Evolutionary conservation across 2,113 vertebrate species (phyloP).

Genomic region (Chloropsis hardwickii): DNA sequence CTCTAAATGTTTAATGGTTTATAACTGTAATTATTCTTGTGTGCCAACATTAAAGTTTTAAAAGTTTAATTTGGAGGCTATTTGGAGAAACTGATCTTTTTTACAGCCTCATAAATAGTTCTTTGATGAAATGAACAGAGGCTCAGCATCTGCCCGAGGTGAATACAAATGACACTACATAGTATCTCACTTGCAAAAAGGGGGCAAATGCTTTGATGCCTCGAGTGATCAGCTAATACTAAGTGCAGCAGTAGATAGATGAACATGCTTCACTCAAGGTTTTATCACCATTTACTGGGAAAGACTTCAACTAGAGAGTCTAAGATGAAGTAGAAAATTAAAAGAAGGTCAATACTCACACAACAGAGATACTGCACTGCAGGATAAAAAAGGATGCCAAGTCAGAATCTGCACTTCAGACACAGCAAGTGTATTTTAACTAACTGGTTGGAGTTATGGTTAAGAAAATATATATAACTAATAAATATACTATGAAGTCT

Average conservation of each 20-base stretch:
- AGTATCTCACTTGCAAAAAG: not conserved
- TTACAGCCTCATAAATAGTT: constrained; percentile 83
- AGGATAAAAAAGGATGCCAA: not conserved
- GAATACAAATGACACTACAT: constrained; percentile 71
- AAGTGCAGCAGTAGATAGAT: not conserved
- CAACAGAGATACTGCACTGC: not conserved
- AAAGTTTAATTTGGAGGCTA: constrained; percentile 83
- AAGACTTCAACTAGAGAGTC: not conserved
- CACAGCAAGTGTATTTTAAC: not conserved
- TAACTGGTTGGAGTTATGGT: not conserved
- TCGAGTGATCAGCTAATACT: not conserved
- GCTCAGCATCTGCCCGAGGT: constrained; percentile 60
- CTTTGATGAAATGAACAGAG: constrained; percentile 78
- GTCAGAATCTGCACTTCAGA: not conserved
- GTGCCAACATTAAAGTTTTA: constrained; percentile 82
- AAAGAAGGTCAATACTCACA: not conserved
- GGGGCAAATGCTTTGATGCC: not conserved
- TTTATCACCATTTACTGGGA: not conserved
- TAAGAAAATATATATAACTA: not conserved
- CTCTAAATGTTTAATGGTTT: constrained; percentile 80
- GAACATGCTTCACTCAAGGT: not conserved
- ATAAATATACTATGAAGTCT: not conserved
- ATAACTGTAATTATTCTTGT: constrained; percentile 83
- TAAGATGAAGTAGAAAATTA: not conserved
- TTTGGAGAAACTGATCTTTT: constrained; percentile 80